Base-by-base conservation (phyloP, 2,113 vertebrate genomes). In the Pseudorectes ferrugineus region DNA sequence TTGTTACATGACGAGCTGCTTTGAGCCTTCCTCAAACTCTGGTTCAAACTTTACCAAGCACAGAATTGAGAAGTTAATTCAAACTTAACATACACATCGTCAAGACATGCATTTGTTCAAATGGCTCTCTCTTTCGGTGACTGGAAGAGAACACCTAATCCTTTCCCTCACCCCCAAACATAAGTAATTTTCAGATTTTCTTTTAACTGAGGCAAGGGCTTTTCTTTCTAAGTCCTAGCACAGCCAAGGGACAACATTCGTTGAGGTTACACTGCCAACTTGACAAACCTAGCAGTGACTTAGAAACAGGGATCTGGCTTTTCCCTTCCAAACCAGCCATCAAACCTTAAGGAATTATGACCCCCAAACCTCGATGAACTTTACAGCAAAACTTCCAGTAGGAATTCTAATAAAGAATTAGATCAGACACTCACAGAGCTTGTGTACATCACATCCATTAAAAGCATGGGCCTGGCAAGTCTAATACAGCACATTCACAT, bases 171-270 rank as follows among this genome's bases (percentile, higher is more conserved):
- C 3, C 3, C 23, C 14, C 6, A 35, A 55, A 42, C 8, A 0
- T 0, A 35, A 31, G 7, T 19, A 3, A 10, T 15, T 52, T 48
- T n/a, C 55, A 45, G 38, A 1, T 70, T 84, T 45, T 42, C 25
- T 38, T 58, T 38, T 24, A 38, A 31, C 26, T 7, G 23, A 52
- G 23, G 18, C 18, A 76, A 59, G 26, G 22, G 15, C 8, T 61
- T 51, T 67, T 22, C 43, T 42, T 59, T 19, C 5, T 1, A 38
- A 33, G 15, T 22, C 33, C 45, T 20, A 58, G 33, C 51, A 66
- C 0, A 51, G 35, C 12, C 45, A 62, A 54, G 42, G 25, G 5
- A 43, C 21, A 45, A 33, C 11, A 9, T 0, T 52, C 0, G 0
- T 12, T 36, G 25, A 89, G 17, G 20, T 10, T 12, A 20, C 48